Evolutionary conservation across 2,113 vertebrate species (phyloP), one percentile per base, ranked within the genome.

Genomic region (Apaloderma vittatum): DNA sequence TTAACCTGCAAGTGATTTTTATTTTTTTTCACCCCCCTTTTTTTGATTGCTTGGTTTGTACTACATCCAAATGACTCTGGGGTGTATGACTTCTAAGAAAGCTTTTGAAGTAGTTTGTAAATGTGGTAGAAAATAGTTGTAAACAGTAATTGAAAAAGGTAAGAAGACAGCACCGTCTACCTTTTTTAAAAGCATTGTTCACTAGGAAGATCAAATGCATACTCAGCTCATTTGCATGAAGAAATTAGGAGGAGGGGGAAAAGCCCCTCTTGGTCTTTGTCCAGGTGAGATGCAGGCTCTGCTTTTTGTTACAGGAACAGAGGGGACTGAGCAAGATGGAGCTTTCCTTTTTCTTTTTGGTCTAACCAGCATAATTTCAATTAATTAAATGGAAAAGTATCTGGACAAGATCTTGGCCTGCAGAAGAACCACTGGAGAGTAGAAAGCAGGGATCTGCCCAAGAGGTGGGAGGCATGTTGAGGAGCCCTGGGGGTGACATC

Each of bases 81-180:
- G 70, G 74, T 82, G 66, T 85, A 72, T 21, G 71, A 62, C 59
- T 85, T 93, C 66, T 70, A 48, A 72, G 81, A 63, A 90, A 93
- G 77, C 61, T 91, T 95, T 96, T 91, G 84, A 97, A 95, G 84
- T 23, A 58, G 57, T 92, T 90, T 1, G 3, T 78, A 93, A 90
- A 82, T 43, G 90, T 6, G 3, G 62, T 10, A 65, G 71, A 90
- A 93, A 95, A 91, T 46, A 70, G 81, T 46, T 79, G 66, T 85
- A 93, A 96, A 95, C 49, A 81, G 76, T 90, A 96, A 93, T 79
- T 91, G 92, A 40, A 96, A 94, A 95, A 91, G 46, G 32, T 76
- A 79, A 87, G 93, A 94, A 96, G 93, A 90, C 94, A 94, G 70
- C 77, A 73, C 24, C 1, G 1, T 24, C 45, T 87, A 66, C 61